These are phyloP conservation scores for Sorex maritimensis DNA, from an alignment of 2,797 vertebrate genomes.

Conservation along the genomic window DNA sequence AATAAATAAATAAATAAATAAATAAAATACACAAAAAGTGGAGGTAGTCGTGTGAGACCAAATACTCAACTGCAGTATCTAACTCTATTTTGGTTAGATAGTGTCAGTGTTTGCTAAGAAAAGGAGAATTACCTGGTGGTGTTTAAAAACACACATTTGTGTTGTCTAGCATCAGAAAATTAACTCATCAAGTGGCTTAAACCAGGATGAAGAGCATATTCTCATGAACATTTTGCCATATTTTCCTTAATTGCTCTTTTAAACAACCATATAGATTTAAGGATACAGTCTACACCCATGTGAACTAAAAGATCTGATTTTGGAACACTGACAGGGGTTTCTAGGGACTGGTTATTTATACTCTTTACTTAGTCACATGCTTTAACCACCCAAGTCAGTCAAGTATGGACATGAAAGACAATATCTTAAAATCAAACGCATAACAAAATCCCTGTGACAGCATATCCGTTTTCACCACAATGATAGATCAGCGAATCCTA, in stretches of 20 bases:
- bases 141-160: background rate
- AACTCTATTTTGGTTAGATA: background rate
- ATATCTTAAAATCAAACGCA: constrained; percentile 57
- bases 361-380: background rate
- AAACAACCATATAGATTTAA: background rate
- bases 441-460: constrained; percentile 27
- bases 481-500: constrained; percentile 32
- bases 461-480: constrained; percentile 39
- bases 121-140: background rate
- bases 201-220: background rate
- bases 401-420: constrained; percentile 57
- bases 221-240: background rate
- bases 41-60: background rate
- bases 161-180: constrained; percentile 1
- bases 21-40: background rate
- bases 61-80: background rate
- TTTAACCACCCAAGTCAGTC: constrained; percentile 41
- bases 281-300: background rate
- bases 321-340: constrained; percentile 10
- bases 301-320: constrained; percentile 34
- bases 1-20: no score
- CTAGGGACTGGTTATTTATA: background rate
- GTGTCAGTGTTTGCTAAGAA: background rate
- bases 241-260: background rate
- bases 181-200: background rate